A percentile compares a stretch with the other conserved stretches of the same genome.
Conservation (phyloP, 37 sponge, comb jelly and placozoan species). For the Oscarella lobularis region DNA sequence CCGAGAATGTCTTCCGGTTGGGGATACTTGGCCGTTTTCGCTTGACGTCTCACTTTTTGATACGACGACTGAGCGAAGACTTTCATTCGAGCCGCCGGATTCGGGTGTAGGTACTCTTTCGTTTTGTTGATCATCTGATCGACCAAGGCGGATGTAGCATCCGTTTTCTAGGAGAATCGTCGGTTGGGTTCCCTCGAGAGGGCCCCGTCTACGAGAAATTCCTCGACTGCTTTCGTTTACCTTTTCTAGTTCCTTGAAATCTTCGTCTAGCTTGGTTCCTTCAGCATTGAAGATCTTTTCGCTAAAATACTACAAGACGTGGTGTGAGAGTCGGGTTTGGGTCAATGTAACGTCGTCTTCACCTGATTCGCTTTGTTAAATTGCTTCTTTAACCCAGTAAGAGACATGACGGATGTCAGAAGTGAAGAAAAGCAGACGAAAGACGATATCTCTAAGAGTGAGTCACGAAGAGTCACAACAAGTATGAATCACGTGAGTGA, state of each 20-base stretch:
- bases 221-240: constrained; percentile 25
- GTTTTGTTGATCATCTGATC: constrained; percentile 40
- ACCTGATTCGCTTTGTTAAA: constrained; percentile 11
- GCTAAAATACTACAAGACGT: constrained; percentile 50
- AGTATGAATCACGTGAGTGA: neutral
- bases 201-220: too few species aligned
- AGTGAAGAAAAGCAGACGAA: neutral
- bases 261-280: constrained; percentile 40
- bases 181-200: too few species aligned
- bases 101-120: constrained; percentile 83
- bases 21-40: constrained; percentile 30
- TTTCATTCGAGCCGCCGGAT: constrained; percentile 61
- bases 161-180: constrained; percentile 39
- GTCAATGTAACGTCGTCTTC: neutral
- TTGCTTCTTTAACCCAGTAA: constrained; percentile 4
- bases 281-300: constrained; percentile 90
- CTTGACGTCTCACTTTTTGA: constrained; percentile 29
- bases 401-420: neutral
- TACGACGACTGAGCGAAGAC: constrained; percentile 22
- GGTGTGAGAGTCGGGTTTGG: neutral
- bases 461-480: too few species aligned
- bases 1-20: constrained; percentile 67
- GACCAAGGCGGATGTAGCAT: constrained; percentile 37
- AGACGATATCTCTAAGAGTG: too few species aligned
- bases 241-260: constrained; percentile 72